These are phyloP conservation scores for Atethmia centrago DNA, from an alignment of 2,888 invertebrate species.

Conservation along the genomic window DNA sequence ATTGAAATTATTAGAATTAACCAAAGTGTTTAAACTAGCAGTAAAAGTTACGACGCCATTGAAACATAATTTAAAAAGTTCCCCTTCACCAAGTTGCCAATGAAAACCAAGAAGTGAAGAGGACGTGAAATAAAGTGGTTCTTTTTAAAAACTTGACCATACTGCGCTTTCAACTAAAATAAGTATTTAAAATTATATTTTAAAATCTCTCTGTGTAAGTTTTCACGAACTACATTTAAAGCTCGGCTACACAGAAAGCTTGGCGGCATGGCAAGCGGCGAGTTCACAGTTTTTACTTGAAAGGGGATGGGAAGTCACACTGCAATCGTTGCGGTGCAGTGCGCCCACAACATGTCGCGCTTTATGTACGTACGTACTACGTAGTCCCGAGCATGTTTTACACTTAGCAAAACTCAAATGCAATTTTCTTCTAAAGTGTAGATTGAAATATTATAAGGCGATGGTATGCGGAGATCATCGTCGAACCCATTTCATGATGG, in stretches of 20 bases:
- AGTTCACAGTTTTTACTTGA: too few relatives aligned
- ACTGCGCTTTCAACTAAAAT: conserved; percentile 31
- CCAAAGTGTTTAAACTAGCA: neutral
- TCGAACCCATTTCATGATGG: neutral
- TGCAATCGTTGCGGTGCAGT: neutral
- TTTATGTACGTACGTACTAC: neutral
- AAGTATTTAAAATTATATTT: conserved; percentile 46
- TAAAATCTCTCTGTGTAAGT: conserved; percentile 30
- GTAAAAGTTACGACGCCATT: neutral
- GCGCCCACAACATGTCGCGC: neutral
- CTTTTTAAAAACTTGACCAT: conserved; percentile 26
- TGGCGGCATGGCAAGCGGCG: neutral
- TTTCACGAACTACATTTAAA: conserved; percentile 10
- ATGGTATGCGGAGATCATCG: neutral
- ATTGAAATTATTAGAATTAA: neutral
- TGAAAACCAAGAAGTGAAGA: conserved; percentile 3
- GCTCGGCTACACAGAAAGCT: neutral
- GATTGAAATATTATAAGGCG: neutral
- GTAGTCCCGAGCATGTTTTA: neutral
- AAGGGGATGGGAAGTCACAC: neutral
- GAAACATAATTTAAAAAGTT: conserved; percentile 30
- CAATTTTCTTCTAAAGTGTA: neutral
- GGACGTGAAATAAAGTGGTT: conserved; percentile 1
- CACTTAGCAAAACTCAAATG: too few relatives aligned
- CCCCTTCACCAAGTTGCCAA: neutral